A percentile compares a stretch with the other conserved stretches of the same genome.
phyloP scores from a whole-genome alignment of 2,113 vertebrate genomes.

The Chloroceryle aenea region DNA sequence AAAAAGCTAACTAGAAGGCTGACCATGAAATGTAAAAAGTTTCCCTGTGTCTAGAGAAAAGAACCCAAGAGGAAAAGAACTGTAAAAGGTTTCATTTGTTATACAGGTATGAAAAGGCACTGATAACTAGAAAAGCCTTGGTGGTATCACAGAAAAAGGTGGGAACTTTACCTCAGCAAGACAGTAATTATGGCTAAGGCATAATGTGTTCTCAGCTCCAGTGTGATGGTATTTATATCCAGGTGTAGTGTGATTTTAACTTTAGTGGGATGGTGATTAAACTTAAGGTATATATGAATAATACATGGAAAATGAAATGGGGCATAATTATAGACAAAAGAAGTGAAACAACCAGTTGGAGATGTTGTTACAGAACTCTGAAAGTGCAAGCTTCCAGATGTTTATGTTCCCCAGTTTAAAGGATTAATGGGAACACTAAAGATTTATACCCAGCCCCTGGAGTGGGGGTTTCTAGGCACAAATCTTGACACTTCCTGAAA shows the following conservation, averaged over 20 bases:
- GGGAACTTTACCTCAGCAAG: slow-evolving; percentile 68
- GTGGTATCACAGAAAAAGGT: slow-evolving; percentile 53
- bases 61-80: background rate
- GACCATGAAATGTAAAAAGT: background rate
- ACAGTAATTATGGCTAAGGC: slow-evolving; percentile 69
- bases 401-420: slow-evolving; percentile 58
- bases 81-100: slow-evolving; percentile 27
- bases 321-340: slow-evolving; percentile 54
- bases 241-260: slow-evolving; percentile 75
- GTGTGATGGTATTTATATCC: slow-evolving; percentile 73
- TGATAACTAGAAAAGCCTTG: slow-evolving; percentile 30
- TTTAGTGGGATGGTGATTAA: slow-evolving; percentile 73
- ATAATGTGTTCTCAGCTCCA: slow-evolving; percentile 70
- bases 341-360: slow-evolving; percentile 64
- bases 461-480: slow-evolving; percentile 43
- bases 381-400: slow-evolving; percentile 64
- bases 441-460: slow-evolving; percentile 50
- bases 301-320: slow-evolving; percentile 67
- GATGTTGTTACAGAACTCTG: slow-evolving; percentile 47
- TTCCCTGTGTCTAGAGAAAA: background rate
- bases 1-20: background rate
- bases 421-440: slow-evolving; percentile 63
- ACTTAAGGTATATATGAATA: slow-evolving; percentile 77
- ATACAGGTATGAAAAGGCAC: background rate
- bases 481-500: slow-evolving; percentile 13